A percentile compares a stretch with the other conserved stretches of the same genome.
These are phyloP conservation scores for Fistularia tabacaria DNA, from an alignment of 2,797 vertebrate genomes.

Conservation along the genomic window DNA sequence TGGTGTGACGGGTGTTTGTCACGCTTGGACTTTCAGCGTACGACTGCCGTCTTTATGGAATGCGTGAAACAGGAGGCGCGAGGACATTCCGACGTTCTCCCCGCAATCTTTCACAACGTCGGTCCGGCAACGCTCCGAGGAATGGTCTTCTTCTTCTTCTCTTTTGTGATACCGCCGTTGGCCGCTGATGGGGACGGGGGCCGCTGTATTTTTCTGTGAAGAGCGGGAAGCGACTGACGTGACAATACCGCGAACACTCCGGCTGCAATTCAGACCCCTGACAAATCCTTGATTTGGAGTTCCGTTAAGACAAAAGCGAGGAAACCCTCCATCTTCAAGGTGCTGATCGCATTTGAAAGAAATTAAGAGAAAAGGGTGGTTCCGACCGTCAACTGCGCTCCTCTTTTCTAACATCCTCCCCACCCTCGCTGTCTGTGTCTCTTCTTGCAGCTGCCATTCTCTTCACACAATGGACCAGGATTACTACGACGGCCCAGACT, in stretches of 20 bases:
- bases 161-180: constrained; percentile 60
- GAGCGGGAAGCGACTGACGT: constrained; percentile 54
- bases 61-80: too few species aligned
- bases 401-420: constrained; percentile 23
- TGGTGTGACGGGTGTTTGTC: constrained; percentile 56
- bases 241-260: constrained; percentile 52
- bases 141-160: constrained; percentile 15
- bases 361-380: constrained; percentile 20
- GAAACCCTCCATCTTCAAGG: constrained; percentile 53
- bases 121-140: too few species aligned
- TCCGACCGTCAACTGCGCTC: constrained; percentile 22
- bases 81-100: neutral
- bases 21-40: constrained; percentile 53
- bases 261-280: constrained; percentile 52
- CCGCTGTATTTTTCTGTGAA: constrained; percentile 42
- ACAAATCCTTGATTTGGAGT: constrained; percentile 64
- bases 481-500: constrained; percentile 90
- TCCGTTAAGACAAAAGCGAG: constrained; percentile 49
- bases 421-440: constrained; percentile 11
- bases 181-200: constrained; percentile 40
- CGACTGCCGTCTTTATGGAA: constrained; percentile 40
- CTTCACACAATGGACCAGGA: constrained; percentile 91
- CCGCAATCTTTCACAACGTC: too few species aligned
- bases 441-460: constrained; percentile 87
- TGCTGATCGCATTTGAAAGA: constrained; percentile 34